Evolutionary conservation across 1,140 invertebrate genomes (phyloP).

Genomic region (Drosophila pachea): DNA sequence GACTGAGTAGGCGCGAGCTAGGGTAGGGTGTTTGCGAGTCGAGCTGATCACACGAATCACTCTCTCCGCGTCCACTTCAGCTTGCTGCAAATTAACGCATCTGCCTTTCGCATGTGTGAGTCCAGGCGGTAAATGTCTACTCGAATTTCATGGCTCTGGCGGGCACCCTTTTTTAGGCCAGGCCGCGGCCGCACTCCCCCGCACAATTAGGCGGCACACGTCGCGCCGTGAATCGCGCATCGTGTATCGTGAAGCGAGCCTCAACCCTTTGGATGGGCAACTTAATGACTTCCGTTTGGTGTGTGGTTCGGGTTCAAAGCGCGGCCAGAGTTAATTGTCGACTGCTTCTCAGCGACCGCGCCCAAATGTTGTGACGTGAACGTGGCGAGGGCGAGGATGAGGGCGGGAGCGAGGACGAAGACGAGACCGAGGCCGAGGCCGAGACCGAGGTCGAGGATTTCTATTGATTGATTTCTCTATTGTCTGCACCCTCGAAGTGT

Average conservation of each 20-base stretch:
- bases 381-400: not conserved
- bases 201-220: slow-evolving; percentile 62
- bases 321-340: slow-evolving; percentile 53
- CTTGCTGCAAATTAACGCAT: slow-evolving; percentile 6
- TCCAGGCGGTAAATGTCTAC: slow-evolving; percentile 32
- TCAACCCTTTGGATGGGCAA: slow-evolving; percentile 55
- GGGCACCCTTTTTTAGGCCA: slow-evolving; percentile 12
- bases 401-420: no score
- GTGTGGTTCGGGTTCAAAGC: slow-evolving; percentile 13
- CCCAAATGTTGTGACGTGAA: slow-evolving; percentile 3
- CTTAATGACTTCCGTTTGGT: slow-evolving; percentile 65
- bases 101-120: slow-evolving; percentile 4
- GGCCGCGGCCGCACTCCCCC: slow-evolving; percentile 11
- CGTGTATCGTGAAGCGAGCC: not conserved
- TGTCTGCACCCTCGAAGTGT: slow-evolving; percentile 22
- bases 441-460: slow-evolving; percentile 29
- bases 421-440: not conserved
- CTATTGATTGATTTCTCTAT: slow-evolving; percentile 63
- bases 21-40: no score
- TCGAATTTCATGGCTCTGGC: slow-evolving; percentile 35
- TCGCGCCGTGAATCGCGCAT: slow-evolving; percentile 4
- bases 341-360: slow-evolving; percentile 2
- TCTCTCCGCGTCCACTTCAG: not conserved
- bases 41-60: no score
- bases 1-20: no score